phyloP scores from a whole-genome alignment of 2,797 vertebrate genomes.

The Prionace glauca region DNA sequence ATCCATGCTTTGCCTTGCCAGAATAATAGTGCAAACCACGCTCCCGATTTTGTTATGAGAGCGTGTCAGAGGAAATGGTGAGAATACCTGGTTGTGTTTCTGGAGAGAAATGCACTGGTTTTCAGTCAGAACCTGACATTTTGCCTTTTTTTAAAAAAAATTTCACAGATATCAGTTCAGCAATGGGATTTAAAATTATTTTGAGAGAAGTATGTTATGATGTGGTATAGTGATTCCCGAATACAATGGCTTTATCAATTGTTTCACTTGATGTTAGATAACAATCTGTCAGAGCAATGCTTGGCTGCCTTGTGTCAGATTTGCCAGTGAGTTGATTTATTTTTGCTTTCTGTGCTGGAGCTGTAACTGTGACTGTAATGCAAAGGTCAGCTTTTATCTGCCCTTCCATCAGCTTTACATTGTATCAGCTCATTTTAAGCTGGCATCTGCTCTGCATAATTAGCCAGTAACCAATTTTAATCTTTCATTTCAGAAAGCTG shows the following conservation, averaged over 20 bases:
- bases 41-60: no score
- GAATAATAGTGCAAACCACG: no score
- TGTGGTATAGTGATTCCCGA: neutral
- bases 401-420: conserved; percentile 48
- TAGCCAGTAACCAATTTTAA: conserved; percentile 50
- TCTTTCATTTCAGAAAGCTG: conserved; percentile 47
- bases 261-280: conserved; percentile 45
- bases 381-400: conserved; percentile 47
- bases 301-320: neutral
- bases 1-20: no score
- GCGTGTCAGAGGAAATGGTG: no score
- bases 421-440: conserved; percentile 49
- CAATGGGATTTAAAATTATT: neutral
- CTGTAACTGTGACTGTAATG: conserved; percentile 46
- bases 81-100: no score
- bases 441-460: conserved; percentile 47
- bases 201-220: neutral
- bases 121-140: no score
- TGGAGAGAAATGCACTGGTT: no score
- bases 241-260: neutral
- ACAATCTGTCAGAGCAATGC: conserved; percentile 41
- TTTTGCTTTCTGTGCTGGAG: conserved; percentile 14
- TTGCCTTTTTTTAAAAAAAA: no score
- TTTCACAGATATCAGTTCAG: neutral
- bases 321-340: neutral